Conservation (phyloP, 2,797 vertebrate genomes). For the Myotis findleyi region DNA sequence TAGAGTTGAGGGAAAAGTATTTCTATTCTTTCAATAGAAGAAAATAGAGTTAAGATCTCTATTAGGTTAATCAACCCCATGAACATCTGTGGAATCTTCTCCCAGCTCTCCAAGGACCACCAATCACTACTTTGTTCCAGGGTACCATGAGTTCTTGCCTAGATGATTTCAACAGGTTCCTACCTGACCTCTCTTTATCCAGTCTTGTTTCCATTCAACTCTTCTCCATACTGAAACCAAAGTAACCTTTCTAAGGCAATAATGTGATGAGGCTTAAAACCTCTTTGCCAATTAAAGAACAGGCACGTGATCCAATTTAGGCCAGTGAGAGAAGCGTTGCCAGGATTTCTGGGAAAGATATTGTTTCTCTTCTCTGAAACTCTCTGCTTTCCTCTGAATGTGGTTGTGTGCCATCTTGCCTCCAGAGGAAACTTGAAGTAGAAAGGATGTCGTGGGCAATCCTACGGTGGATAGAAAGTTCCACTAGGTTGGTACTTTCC, state of each 20-base stretch:
- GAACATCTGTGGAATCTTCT: not conserved
- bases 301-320: not conserved
- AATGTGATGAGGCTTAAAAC: not conserved
- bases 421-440: not conserved
- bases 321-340: not conserved
- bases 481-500: not conserved
- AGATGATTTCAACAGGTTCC: not conserved
- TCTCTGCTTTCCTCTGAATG: not conserved
- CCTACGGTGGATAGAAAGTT: not conserved
- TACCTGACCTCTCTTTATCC: not conserved
- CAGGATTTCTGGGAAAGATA: not conserved
- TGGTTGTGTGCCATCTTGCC: not conserved
- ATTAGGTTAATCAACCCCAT: not conserved
- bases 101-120: not conserved
- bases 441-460: not conserved
- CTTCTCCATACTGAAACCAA: not conserved
- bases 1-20: not conserved
- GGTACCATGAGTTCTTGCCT: not conserved
- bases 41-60: slow-evolving; percentile 32
- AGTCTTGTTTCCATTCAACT: not conserved
- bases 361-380: slow-evolving; percentile 7
- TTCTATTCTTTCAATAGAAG: slow-evolving; percentile 13
- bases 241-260: not conserved
- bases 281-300: not conserved
- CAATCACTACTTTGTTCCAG: not conserved